Base-by-base conservation (phyloP, 2,888 invertebrate genomes). In the Athalia rosae region DNA sequence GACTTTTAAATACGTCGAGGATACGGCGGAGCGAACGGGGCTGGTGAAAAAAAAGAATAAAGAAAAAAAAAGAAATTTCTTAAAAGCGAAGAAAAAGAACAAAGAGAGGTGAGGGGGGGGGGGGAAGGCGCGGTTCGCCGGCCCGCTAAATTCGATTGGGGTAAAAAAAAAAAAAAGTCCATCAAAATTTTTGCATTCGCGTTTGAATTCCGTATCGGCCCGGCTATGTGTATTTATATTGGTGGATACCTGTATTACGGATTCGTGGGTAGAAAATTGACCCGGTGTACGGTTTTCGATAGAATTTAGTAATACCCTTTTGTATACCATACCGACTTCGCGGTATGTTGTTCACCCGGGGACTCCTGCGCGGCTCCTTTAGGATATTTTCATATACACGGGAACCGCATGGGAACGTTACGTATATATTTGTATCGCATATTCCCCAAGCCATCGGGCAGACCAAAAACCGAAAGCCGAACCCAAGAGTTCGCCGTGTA, bases 241-340 rank as follows among this genome's bases (percentile, higher is more conserved):
- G n/a, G 28, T 28, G 2, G 28, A 28, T 28, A 28, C 1, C 28
- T 28, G 28, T 28, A 28, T 28, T 28, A 1, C 2, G 28, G 28
- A 71, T 58, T 71, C 58, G 13, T 45, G 71, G 71, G 56, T 7
- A 71, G 71, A 71, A 71, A 71, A 71, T 71, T 71, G 71, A 45
- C 71, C 71, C 71, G 56, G 15, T 41, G 41, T 43, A 56, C 8
- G 56, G 43, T 41, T 71, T 53, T 48, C 58, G 28, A 28, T 28
- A 28, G 28, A 28, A 28, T 28, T 28, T 28, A 28, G 28, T 58
- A 71, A 71, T 71, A 71, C 71, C 58, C 56, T 43, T 45, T n/a
- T n/a, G n/a, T n/a, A 48, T 48, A 62, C 62, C 62, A 7, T 6
- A n/a, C 71, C 43, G 43, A 45, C 45, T n/a, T 58, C 71, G 28